phyloP scores from a whole-genome alignment of 1,140 invertebrate species.

The Zaprionus africanus region DNA sequence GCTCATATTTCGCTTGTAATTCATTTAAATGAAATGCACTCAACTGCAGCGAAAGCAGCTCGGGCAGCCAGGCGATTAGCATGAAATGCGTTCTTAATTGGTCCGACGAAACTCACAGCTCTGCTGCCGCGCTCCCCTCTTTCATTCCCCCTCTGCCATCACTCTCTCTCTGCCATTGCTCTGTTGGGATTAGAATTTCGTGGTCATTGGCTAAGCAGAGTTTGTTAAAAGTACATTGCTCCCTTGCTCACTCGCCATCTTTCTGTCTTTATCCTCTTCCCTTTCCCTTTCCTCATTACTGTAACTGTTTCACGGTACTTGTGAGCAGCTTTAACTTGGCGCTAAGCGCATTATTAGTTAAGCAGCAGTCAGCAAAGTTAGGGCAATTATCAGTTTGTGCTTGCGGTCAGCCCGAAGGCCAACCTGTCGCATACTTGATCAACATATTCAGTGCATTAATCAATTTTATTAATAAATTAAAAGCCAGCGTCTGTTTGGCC shows the following conservation, averaged over 20 bases:
- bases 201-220: conserved; percentile 66
- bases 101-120: conserved; percentile 49
- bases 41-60: conserved; percentile 66
- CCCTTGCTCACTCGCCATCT: too few relatives aligned
- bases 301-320: not conserved
- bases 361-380: conserved; percentile 41
- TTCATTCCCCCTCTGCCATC: not conserved
- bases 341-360: conserved; percentile 54
- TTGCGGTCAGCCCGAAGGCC: conserved; percentile 3
- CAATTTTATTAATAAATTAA: conserved; percentile 81
- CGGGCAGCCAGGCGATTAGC: conserved; percentile 52
- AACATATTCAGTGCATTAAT: conserved; percentile 66
- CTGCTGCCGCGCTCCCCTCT: conserved; percentile 21
- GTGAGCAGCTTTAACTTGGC: conserved; percentile 27
- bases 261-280: not conserved
- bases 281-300: not conserved
- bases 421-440: conserved; percentile 55
- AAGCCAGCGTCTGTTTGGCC: conserved; percentile 34
- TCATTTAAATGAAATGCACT: conserved; percentile 81
- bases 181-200: conserved; percentile 52
- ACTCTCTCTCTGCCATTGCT: not conserved
- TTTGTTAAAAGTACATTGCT: conserved; percentile 31
- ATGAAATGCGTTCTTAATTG: conserved; percentile 75
- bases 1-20: conserved; percentile 78
- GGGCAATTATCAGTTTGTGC: conserved; percentile 49